These are phyloP conservation scores for Neopipo cinnamomea DNA, from an alignment of 2,113 vertebrate genomes.

Conservation along the genomic window DNA sequence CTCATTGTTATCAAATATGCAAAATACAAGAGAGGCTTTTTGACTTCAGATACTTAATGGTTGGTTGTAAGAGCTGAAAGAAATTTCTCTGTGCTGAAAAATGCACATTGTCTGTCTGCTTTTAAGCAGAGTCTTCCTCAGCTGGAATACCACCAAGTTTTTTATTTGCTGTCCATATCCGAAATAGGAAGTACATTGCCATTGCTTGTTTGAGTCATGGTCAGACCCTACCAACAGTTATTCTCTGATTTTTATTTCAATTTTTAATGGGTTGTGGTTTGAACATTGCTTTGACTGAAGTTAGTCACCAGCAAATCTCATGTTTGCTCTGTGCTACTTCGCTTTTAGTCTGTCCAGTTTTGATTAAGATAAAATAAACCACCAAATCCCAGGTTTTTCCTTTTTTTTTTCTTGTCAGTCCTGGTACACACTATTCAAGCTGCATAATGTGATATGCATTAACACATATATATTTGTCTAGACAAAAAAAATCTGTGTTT, in stretches of 20 bases:
- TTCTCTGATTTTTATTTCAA: neutral
- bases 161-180: neutral
- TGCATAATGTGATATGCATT: neutral
- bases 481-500: neutral
- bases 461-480: neutral
- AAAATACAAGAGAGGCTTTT: neutral
- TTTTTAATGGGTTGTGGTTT: neutral
- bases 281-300: neutral
- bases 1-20: neutral
- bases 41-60: neutral
- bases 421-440: neutral
- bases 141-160: neutral
- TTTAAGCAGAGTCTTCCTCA: neutral
- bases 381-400: neutral
- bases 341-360: neutral
- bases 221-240: neutral
- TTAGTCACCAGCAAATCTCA: neutral
- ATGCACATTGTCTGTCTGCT: neutral
- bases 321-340: neutral
- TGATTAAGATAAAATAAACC: neutral
- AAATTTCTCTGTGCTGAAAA: neutral
- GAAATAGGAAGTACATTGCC: neutral
- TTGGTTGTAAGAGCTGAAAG: neutral
- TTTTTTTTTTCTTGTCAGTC: neutral
- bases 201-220: neutral